Percentiles rank a stretch among this genome's conserved stretches.
Conservation (phyloP, 1,140 invertebrate genomes). For the Pseudobourletiella spinata region DNA sequence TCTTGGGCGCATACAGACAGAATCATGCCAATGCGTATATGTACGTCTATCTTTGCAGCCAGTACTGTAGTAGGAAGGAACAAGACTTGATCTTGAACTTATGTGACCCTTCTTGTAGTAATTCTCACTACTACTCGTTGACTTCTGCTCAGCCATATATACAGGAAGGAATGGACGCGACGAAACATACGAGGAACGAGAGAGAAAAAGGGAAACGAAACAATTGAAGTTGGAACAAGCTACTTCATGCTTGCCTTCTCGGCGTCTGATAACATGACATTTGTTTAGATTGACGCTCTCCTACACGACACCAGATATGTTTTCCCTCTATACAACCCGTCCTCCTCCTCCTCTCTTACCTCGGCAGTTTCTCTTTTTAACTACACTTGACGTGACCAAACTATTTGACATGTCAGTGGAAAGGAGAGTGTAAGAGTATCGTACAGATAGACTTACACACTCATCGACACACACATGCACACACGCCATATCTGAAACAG, state of each 20-base stretch:
- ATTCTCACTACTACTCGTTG: not conserved
- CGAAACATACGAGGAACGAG: not conserved
- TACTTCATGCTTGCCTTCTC: not conserved
- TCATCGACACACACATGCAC: too few relatives aligned
- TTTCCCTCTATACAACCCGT: not conserved
- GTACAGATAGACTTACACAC: too few relatives aligned
- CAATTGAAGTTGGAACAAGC: conserved; percentile 1
- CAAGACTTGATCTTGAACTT: not conserved
- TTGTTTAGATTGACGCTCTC: conserved; percentile 22
- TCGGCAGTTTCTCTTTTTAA: not conserved
- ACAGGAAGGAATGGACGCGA: not conserved
- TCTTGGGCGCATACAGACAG: too few relatives aligned
- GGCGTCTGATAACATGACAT: conserved; percentile 19
- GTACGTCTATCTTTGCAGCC: too few relatives aligned
- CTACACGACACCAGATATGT: conserved; percentile 14
- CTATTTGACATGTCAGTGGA: conserved; percentile 7
- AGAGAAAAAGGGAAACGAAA: not conserved
- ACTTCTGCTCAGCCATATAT: not conserved
- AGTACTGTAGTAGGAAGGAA: not conserved
- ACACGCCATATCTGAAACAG: too few relatives aligned
- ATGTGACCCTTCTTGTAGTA: conserved; percentile 6
- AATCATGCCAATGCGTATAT: too few relatives aligned
- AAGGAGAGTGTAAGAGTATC: too few relatives aligned
- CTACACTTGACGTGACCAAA: not conserved
- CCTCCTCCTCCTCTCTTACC: not conserved